A percentile compares a stretch with the other conserved stretches of the same genome.
Conservation (phyloP, 1,140 invertebrate genomes). For the Centruroides sculpturatus region DNA sequence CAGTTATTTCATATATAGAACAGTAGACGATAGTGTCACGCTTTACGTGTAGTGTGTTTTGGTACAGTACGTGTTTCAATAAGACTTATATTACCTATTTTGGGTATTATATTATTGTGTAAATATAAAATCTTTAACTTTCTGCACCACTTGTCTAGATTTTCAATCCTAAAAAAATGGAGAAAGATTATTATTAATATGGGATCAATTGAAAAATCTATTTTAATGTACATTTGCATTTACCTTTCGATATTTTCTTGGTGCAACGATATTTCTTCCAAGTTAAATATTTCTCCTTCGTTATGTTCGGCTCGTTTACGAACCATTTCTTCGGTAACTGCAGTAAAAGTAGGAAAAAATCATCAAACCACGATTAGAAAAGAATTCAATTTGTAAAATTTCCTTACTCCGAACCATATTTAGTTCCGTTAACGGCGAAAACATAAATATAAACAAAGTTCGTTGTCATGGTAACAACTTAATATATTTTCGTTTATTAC, state of each 20-base stretch:
- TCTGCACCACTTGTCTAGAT: conserved; percentile 73
- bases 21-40: too few relatives aligned
- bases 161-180: conserved; percentile 47
- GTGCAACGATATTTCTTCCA: conserved; percentile 85
- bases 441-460: too few relatives aligned
- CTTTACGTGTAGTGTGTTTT: too few relatives aligned
- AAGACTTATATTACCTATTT: conserved; percentile 38
- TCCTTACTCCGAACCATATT: too few relatives aligned
- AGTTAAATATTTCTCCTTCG: conserved; percentile 65
- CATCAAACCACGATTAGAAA: too few relatives aligned
- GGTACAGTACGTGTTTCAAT: too few relatives aligned
- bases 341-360: conserved; percentile 24
- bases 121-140: conserved; percentile 76
- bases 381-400: too few relatives aligned
- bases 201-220: not conserved
- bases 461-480: too few relatives aligned
- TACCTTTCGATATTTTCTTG: conserved; percentile 80
- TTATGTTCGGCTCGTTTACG: conserved; percentile 87
- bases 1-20: too few relatives aligned
- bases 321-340: conserved; percentile 50
- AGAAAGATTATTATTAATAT: not conserved
- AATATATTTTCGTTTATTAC: too few relatives aligned
- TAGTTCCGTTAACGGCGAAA: too few relatives aligned
- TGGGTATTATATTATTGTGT: conserved; percentile 65
- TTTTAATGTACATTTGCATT: not conserved